Conservation (phyloP, 2,888 invertebrate genomes). For the Acleris laterana region DNA sequence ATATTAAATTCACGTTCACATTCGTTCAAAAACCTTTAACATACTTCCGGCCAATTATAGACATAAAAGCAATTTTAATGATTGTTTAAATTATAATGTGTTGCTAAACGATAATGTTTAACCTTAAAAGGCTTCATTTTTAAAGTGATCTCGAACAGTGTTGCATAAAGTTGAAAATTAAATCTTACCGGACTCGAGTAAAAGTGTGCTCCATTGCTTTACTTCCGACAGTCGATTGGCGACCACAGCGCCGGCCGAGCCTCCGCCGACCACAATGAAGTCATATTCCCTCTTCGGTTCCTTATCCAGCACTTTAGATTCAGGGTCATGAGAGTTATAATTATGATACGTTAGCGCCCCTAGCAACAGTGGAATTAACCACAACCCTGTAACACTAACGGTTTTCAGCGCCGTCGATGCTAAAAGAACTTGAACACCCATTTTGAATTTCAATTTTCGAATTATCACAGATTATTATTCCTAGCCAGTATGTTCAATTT, state of each 20-base stretch:
- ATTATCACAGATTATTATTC: conserved; percentile 53
- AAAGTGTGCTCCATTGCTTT: conserved; percentile 89
- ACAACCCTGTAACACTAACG: conserved; percentile 90
- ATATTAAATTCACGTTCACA: too few species aligned
- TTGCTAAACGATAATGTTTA: too few species aligned
- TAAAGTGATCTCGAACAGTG: too few species aligned
- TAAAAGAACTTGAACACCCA: conserved; percentile 90
- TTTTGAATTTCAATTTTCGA: conserved; percentile 55
- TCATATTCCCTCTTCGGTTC: conserved; percentile 91
- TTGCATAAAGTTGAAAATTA: not conserved
- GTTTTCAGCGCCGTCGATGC: conserved; percentile 92
- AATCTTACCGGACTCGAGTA: conserved; percentile 88
- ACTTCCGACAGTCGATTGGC: conserved; percentile 92
- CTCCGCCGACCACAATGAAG: conserved; percentile 93
- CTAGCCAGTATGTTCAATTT: conserved; percentile 43
- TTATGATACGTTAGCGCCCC: conserved; percentile 92
- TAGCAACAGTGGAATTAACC: conserved; percentile 92
- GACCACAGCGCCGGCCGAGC: conserved; percentile 95
- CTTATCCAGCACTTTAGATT: conserved; percentile 89
- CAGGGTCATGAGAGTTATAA: conserved; percentile 92
- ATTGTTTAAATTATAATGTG: too few species aligned
- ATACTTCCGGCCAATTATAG: too few species aligned
- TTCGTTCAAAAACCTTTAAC: too few species aligned
- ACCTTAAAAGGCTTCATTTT: too few species aligned
- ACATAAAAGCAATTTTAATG: too few species aligned